Base-by-base conservation (phyloP, 2,113 vertebrate genomes). In the Noctilio leporinus region DNA sequence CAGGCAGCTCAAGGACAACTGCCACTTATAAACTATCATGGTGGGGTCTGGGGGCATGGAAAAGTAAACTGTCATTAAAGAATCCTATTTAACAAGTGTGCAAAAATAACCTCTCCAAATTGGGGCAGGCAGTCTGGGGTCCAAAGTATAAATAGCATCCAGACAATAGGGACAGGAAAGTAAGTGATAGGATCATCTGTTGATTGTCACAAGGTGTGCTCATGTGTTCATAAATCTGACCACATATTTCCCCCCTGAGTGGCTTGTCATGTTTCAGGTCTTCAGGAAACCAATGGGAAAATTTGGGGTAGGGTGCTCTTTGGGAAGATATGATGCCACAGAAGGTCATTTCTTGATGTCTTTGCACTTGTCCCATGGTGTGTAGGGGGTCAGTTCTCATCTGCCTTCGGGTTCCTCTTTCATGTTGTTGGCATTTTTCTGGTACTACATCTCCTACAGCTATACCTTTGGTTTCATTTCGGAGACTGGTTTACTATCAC, bases 41-140 rank as follows among this genome's bases (percentile, higher is more conserved):
- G n/a, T n/a, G 3, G 5, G 20, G 24, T 3, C n/a, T n/a, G n/a
- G n/a, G 2, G 16, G 20, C 30, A 0, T 19, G 9, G 33, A 33
- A 67, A 45, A 75, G 20, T 84, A 76, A 93, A 30, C 3, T 45
- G 30, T 35, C 9, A 12, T 53, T 14, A 26, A 53, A 62, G 53
- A 40, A 10, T 64, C 11, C 5, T 38, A 40, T 15, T 70, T 53
- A 86, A 24, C 22, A 75, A 75, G 82, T 38, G 8, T 7, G 12
- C 24, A 82, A 88, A 84, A n/a, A 14, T 20, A 72, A 49, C 1
- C 15, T 70, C 20, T 73, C 24, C 62, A 62, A 72, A 59, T 26
- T 49, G 76, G 15, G 7, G 20, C 35, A 19, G 38, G 57, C 7
- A 65, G 2, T 24, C 20, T 0, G 26, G 5, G 28, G 2, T 67